Evolutionary conservation across 2,113 vertebrate species (phyloP).

Genomic region (Chaetops frenatus): DNA sequence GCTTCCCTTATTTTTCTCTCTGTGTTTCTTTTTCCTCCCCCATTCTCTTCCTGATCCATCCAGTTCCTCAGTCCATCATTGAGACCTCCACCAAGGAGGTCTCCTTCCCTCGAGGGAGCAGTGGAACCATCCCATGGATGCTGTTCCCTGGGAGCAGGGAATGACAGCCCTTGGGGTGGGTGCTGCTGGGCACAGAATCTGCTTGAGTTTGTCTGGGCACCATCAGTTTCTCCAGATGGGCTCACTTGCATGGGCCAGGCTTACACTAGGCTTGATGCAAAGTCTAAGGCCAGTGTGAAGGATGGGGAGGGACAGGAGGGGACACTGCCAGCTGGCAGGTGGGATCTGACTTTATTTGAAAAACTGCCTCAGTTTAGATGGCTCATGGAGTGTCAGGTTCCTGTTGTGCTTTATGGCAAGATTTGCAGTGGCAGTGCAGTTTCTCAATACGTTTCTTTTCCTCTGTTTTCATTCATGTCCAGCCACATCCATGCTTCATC

Average conservation of each 20-base stretch:
- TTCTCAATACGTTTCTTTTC: rapidly evolving
- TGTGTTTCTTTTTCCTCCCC: neutral
- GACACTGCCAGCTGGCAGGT: neutral
- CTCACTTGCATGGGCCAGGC: neutral
- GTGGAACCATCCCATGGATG: neutral
- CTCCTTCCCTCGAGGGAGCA: rapidly evolving
- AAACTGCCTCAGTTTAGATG: neutral
- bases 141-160: neutral
- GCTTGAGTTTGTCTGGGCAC: neutral
- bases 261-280: neutral
- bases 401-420: neutral
- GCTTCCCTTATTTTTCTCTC: neutral
- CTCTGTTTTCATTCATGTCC: neutral
- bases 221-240: rapidly evolving
- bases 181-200: neutral
- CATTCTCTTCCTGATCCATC: neutral
- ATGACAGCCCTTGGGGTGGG: neutral
- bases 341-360: neutral
- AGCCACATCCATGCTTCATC: neutral
- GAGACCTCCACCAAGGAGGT: neutral
- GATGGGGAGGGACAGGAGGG: neutral
- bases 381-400: neutral
- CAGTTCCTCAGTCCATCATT: neutral
- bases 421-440: neutral
- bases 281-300: neutral